phyloP scores from a whole-genome alignment of 1,140 invertebrate genomes.

The Coboldia fuscipes region DNA sequence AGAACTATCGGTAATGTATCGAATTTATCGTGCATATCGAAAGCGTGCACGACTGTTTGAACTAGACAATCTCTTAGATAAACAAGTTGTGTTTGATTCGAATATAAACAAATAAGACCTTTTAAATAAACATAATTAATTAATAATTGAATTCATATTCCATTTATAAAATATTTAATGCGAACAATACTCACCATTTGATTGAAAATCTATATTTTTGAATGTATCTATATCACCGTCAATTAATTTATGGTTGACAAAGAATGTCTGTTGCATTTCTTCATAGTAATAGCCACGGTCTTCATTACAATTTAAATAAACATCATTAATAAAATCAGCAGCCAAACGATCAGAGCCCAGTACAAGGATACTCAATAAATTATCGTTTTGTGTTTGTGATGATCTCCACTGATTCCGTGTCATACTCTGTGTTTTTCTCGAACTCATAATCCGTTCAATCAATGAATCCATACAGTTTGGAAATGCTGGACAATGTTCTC shows the following conservation, averaged over 20 bases:
- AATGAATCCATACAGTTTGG: constrained; percentile 74
- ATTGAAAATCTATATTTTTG: constrained; percentile 20
- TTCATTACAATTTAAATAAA: constrained; percentile 31
- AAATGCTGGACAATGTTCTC: constrained; percentile 81
- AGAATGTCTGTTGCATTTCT: too few species aligned
- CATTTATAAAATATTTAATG: background rate
- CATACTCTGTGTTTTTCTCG: constrained; percentile 26
- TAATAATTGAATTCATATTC: background rate
- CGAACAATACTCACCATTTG: constrained; percentile 28
- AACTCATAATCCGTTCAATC: constrained; percentile 52
- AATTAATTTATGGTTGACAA: constrained; percentile 65
- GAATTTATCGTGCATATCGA: constrained; percentile 69
- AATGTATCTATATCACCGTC: constrained; percentile 43
- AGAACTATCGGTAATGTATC: constrained; percentile 77
- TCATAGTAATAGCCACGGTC: constrained; percentile 75
- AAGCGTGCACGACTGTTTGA: constrained; percentile 74
- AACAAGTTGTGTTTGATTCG: constrained; percentile 76
- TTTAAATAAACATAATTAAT: background rate
- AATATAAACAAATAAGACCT: constrained; percentile 78
- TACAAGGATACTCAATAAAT: constrained; percentile 49
- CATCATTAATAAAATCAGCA: constrained; percentile 55
- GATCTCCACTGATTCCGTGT: constrained; percentile 34
- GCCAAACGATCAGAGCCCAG: constrained; percentile 56
- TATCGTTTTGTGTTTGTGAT: constrained; percentile 35
- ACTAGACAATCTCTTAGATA: constrained; percentile 80